These are phyloP conservation scores for Psilanteris sp. DNA, from an alignment of 1,140 invertebrate genomes.

Conservation along the genomic window DNA sequence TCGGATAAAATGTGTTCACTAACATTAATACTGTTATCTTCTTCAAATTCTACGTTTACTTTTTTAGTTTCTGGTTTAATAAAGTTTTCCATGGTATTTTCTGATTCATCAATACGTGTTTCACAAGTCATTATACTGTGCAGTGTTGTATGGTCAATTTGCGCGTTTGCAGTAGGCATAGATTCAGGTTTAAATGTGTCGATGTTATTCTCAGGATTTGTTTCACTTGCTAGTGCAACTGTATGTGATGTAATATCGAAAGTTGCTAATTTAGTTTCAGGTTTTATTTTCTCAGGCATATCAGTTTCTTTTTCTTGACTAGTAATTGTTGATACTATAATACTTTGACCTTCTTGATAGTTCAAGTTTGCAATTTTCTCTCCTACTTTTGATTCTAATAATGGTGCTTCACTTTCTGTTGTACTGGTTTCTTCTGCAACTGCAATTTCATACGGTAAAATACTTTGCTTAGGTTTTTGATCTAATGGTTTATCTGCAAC, in stretches of 20 bases:
- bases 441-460: constrained; percentile 76
- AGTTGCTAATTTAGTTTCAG: constrained; percentile 72
- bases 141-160: constrained; percentile 74
- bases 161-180: constrained; percentile 68
- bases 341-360: constrained; percentile 77
- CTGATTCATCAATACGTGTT: constrained; percentile 71
- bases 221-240: constrained; percentile 76
- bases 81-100: constrained; percentile 71
- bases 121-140: constrained; percentile 77
- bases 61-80: constrained; percentile 75
- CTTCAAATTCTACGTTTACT: constrained; percentile 75
- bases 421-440: constrained; percentile 76
- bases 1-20: constrained; percentile 76
- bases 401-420: constrained; percentile 80
- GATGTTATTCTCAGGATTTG: constrained; percentile 71
- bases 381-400: constrained; percentile 71
- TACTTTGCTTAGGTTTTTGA: constrained; percentile 69
- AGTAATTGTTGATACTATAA: constrained; percentile 80
- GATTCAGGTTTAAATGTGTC: constrained; percentile 67
- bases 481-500: constrained; percentile 67
- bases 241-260: constrained; percentile 74
- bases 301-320: constrained; percentile 79
- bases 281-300: constrained; percentile 69
- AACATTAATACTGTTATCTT: constrained; percentile 75
- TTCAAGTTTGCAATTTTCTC: constrained; percentile 75